These are phyloP conservation scores for Plumapathes pennacea DNA, from an alignment of 92 coral and sea anemone genomes.

Conservation along the genomic window DNA sequence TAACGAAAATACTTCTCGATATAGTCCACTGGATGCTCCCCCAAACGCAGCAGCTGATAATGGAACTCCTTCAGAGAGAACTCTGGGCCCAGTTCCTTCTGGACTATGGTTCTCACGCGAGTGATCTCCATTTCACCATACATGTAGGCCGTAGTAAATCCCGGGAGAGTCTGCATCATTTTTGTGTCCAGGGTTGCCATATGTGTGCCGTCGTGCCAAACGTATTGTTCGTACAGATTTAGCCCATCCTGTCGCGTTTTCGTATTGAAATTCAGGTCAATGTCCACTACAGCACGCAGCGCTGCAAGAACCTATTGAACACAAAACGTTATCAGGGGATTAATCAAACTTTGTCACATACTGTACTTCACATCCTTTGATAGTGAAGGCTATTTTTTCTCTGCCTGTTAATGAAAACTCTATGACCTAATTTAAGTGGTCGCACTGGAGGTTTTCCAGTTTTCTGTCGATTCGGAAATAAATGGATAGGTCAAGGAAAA, in stretches of 20 bases:
- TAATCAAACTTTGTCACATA: no score
- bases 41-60: constrained; percentile 56
- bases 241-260: constrained; percentile 17
- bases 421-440: no score
- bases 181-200: constrained; percentile 33
- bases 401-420: no score
- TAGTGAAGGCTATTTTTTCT: no score
- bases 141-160: constrained; percentile 43
- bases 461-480: no score
- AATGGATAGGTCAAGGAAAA: no score
- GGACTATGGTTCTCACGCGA: constrained; percentile 39
- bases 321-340: no score
- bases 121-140: constrained; percentile 45
- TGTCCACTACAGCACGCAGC: constrained; percentile 55
- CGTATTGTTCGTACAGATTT: constrained; percentile 18
- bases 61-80: constrained; percentile 60
- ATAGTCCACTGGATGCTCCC: constrained; percentile 57
- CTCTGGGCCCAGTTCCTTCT: constrained; percentile 47
- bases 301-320: constrained; percentile 51
- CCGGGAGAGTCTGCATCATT: constrained; percentile 38
- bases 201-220: constrained; percentile 22
- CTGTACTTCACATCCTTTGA: no score
- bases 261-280: constrained; percentile 35
- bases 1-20: constrained; percentile 21
- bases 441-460: no score